phyloP scores from a whole-genome alignment of 2,113 vertebrate species.

The Papio anubis region DNA sequence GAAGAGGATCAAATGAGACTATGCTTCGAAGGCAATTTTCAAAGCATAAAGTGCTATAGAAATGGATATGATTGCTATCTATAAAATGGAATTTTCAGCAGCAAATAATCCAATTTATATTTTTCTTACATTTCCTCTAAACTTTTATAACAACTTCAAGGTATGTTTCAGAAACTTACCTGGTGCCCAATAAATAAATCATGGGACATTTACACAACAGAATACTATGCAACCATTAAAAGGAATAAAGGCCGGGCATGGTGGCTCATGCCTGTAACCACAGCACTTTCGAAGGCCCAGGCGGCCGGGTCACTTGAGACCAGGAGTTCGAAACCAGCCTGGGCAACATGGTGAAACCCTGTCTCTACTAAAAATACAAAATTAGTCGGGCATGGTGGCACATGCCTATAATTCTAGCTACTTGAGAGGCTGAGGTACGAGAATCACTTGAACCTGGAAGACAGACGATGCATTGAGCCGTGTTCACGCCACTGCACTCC shows the following conservation, averaged over 20 bases:
- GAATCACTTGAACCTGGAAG: no score
- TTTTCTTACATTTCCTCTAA: slow-evolving; percentile 54
- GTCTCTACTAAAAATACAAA: no score
- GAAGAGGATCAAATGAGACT: slow-evolving; percentile 64
- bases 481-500: no score
- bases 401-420: no score
- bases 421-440: no score
- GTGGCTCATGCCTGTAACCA: no score
- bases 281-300: no score
- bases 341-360: no score
- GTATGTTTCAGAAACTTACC: slow-evolving; percentile 73
- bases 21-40: slow-evolving; percentile 72
- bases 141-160: slow-evolving; percentile 66
- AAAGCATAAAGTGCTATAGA: slow-evolving; percentile 56
- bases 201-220: not conserved
- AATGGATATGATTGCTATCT: slow-evolving; percentile 65
- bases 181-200: slow-evolving; percentile 50
- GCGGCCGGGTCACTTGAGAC: no score
- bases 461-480: no score
- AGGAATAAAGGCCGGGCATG: not conserved
- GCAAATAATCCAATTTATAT: slow-evolving; percentile 66
- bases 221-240: slow-evolving; percentile 69
- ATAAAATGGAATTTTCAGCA: slow-evolving; percentile 71
- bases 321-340: no score
- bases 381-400: no score